Percentiles rank a stretch among this genome's conserved stretches.
phyloP scores from a whole-genome alignment of 1,140 invertebrate genomes.

The Hyposmocoma kahamanoa region DNA sequence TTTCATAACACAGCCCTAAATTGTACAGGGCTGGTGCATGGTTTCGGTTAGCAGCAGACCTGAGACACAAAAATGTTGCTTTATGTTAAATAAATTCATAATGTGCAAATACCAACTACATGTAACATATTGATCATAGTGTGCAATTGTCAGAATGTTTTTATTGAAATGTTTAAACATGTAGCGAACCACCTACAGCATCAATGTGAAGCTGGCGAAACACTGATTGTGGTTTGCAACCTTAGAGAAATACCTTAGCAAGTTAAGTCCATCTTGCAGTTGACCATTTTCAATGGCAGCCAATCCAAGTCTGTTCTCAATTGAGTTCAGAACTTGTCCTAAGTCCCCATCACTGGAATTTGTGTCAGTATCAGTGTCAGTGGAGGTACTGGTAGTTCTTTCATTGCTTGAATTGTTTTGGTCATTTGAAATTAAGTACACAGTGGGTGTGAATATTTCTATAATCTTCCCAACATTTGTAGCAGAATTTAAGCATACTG shows the following conservation, averaged over 20 bases:
- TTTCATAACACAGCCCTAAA: conserved; percentile 77
- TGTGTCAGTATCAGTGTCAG: conserved; percentile 19
- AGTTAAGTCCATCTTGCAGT: conserved; percentile 58
- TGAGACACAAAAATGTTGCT: conserved; percentile 14
- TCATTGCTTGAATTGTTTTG: conserved; percentile 20
- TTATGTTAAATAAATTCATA: no score
- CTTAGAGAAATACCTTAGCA: conserved; percentile 42
- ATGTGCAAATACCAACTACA: no score
- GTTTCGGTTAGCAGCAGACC: conserved; percentile 71
- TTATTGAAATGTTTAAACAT: no score
- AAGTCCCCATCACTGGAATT: conserved; percentile 32
- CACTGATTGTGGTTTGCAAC: not conserved
- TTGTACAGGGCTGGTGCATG: conserved; percentile 77
- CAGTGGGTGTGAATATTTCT: conserved; percentile 25
- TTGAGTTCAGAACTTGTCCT: conserved; percentile 62
- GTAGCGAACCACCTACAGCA: no score
- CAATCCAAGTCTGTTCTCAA: conserved; percentile 66
- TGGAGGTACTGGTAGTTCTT: conserved; percentile 17
- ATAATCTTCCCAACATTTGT: conserved; percentile 29
- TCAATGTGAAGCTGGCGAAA: not conserved
- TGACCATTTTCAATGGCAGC: conserved; percentile 67
- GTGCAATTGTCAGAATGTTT: no score
- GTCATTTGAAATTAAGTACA: conserved; percentile 57
- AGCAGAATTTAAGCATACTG: conserved; percentile 16
- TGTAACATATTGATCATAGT: no score